These are phyloP conservation scores for Xenopus laevis DNA, from an alignment of 2,113 vertebrate genomes.

Conservation along the genomic window DNA sequence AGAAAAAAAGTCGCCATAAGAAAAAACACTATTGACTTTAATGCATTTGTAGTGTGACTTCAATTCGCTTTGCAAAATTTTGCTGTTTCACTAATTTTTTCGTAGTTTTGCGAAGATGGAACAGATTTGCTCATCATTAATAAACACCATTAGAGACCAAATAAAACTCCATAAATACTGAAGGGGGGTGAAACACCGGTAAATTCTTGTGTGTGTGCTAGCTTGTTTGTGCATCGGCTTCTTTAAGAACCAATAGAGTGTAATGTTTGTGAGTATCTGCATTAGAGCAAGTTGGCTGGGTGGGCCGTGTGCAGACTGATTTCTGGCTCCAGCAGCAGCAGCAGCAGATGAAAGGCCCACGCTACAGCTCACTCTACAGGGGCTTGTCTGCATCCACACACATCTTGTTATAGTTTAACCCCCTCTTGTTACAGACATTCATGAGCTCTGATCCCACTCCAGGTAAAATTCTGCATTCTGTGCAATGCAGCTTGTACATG, in stretches of 20 bases:
- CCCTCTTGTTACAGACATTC: neutral
- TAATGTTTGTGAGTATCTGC: slow-evolving; percentile 5
- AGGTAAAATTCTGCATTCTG: neutral
- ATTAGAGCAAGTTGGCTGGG: slow-evolving; percentile 2
- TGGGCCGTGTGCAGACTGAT: slow-evolving; percentile 18
- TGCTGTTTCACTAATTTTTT: no score
- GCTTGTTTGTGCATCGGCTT: neutral
- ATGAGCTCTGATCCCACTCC: neutral
- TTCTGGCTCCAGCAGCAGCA: slow-evolving; percentile 15
- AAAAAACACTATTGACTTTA: no score
- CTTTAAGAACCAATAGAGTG: neutral
- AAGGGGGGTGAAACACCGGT: no score
- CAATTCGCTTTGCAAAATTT: no score
- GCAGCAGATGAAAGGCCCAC: slow-evolving; percentile 25
- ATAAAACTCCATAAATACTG: no score
- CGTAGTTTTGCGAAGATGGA: no score
- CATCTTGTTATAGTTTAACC: slow-evolving; percentile 3
- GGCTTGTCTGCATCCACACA: neutral
- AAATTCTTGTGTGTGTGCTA: no score
- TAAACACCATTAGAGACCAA: no score
- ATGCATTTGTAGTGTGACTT: no score
- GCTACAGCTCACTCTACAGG: neutral
- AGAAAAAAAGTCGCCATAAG: no score
- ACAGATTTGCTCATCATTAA: no score
- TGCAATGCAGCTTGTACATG: no score